These are phyloP conservation scores for Vulpes lagopus DNA, from an alignment of 2,113 vertebrate genomes.

Conservation along the genomic window DNA sequence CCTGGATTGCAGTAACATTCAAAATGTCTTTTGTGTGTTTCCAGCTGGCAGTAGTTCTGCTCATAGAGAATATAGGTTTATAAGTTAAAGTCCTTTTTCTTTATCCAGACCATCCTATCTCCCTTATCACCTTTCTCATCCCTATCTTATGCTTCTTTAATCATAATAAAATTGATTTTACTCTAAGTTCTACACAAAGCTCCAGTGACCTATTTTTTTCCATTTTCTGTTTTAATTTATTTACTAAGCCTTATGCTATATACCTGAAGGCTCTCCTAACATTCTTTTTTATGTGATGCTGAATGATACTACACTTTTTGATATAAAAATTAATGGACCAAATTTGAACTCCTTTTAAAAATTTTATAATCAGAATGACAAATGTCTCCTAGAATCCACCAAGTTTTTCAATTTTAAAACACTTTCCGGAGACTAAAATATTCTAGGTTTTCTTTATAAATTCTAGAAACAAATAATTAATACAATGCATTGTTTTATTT, in stretches of 20 bases:
- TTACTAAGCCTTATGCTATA: neutral
- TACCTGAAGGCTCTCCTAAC: neutral
- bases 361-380: constrained; percentile 19
- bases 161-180: constrained; percentile 50
- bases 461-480: constrained; percentile 7
- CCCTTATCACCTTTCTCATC: neutral
- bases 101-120: neutral
- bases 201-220: neutral
- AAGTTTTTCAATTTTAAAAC: constrained; percentile 37
- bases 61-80: neutral
- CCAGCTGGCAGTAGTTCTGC: constrained; percentile 54
- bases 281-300: neutral
- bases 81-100: constrained; percentile 24
- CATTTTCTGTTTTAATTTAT: constrained; percentile 62
- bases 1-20: constrained; percentile 64
- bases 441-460: neutral
- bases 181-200: neutral
- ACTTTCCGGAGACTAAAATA: neutral
- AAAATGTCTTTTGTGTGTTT: constrained; percentile 59
- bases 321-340: constrained; percentile 17
- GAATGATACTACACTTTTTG: neutral
- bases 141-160: constrained; percentile 18
- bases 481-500: neutral
- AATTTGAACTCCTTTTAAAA: constrained; percentile 43
- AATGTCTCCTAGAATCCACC: neutral